These are phyloP conservation scores for Trissonchulus sp. DNA, from an alignment of 2,888 invertebrate genomes.

Conservation along the genomic window DNA sequence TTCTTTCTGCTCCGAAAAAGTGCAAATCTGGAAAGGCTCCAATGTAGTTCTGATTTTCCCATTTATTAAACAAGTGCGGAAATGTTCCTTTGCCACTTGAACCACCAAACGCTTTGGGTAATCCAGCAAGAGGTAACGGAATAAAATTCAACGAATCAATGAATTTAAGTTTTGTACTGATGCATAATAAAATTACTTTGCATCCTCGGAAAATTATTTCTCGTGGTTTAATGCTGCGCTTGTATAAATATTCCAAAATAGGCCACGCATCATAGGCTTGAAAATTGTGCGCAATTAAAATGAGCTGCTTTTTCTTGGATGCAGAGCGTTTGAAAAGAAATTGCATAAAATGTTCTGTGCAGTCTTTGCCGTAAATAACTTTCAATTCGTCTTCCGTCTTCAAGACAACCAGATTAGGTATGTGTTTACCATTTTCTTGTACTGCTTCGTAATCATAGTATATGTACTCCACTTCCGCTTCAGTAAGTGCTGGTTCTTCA, in stretches of 20 bases:
- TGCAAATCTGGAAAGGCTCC: conserved; percentile 25
- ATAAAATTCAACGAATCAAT: neutral
- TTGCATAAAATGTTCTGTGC: neutral
- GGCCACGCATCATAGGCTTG: neutral
- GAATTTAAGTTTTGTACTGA: neutral
- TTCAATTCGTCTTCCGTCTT: neutral
- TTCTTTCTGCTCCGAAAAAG: neutral
- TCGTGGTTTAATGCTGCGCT: neutral
- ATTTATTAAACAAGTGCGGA: conserved; percentile 30
- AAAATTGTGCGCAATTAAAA: neutral
- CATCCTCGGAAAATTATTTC: neutral
- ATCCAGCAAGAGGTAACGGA: neutral
- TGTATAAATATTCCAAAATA: neutral
- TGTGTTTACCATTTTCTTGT: neutral
- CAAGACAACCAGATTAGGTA: conserved; percentile 2
- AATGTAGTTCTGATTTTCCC: conserved; percentile 8
- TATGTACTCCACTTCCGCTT: neutral
- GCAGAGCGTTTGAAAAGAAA: neutral
- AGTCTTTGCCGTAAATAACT: neutral
- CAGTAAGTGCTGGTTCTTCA: neutral
- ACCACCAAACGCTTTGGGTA: conserved; percentile 27
- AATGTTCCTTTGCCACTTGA: conserved; percentile 27
- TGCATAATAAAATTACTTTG: neutral
- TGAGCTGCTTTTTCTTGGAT: neutral
- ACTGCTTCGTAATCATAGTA: conserved; percentile 14